phyloP scores from a whole-genome alignment of 2,113 vertebrate species.

The Cariama cristata region DNA sequence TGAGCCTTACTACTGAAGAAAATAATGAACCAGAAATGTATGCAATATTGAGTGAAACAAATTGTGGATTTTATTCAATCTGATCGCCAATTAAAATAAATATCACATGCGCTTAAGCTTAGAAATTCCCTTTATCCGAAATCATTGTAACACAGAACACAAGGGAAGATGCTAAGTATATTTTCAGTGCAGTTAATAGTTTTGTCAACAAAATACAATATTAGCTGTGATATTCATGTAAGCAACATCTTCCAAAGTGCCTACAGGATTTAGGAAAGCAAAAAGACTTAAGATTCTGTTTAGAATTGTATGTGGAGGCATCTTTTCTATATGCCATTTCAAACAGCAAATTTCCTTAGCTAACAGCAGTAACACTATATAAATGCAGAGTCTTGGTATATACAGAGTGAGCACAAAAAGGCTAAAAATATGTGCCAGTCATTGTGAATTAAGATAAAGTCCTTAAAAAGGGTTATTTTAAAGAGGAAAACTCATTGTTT shows the following conservation, averaged over 20 bases:
- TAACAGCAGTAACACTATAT: fast-evolving
- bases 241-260: neutral
- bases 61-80: neutral
- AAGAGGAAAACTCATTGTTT: neutral
- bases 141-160: neutral
- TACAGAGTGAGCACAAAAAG: neutral
- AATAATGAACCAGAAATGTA: neutral
- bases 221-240: conserved; percentile 10
- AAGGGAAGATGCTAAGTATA: neutral
- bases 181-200: neutral
- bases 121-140: neutral
- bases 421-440: neutral
- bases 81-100: conserved; percentile 32
- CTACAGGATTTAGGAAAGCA: neutral
- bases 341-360: neutral
- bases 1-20: neutral
- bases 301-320: neutral
- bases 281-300: neutral
- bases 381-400: neutral
- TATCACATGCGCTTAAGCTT: neutral
- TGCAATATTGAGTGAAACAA: neutral
- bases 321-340: neutral
- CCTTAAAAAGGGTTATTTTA: neutral
- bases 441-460: neutral
- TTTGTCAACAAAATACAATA: conserved; percentile 15